A percentile compares a stretch with the other conserved stretches of the same genome.
Evolutionary conservation across 2,113 vertebrate species (phyloP).

Genomic region (Pseudopipra pipra): DNA sequence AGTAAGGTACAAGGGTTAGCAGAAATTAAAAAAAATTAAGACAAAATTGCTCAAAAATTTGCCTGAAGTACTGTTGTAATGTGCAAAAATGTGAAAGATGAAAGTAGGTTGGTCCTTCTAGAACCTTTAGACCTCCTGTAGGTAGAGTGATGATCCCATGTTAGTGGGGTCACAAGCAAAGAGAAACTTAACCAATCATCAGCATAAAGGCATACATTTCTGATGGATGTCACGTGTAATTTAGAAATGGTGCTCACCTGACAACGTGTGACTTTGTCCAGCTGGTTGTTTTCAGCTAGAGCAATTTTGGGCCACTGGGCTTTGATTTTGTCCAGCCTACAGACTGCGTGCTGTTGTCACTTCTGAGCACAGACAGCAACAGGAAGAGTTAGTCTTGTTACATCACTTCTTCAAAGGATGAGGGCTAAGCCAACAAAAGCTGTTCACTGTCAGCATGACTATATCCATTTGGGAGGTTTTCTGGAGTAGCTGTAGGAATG

Average conservation of each 20-base stretch:
- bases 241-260: neutral
- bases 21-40: conserved; percentile 44
- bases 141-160: neutral
- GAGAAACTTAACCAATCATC: neutral
- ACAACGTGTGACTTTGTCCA: neutral
- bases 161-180: conserved; percentile 1
- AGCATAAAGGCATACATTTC: neutral
- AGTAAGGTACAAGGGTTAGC: neutral
- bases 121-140: conserved; percentile 1
- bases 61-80: conserved; percentile 36
- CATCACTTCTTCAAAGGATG: neutral
- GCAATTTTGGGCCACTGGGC: neutral
- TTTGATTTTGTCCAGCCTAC: neutral
- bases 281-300: neutral
- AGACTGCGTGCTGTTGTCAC: neutral
- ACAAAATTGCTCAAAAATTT: conserved; percentile 54
- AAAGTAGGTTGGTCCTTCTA: conserved; percentile 53
- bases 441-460: neutral
- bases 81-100: conserved; percentile 38
- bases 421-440: neutral
- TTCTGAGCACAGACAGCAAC: neutral
- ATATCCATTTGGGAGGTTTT: neutral
- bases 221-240: neutral
- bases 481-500: neutral
- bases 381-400: neutral